Evolutionary conservation across 2,113 vertebrate species (phyloP).

Genomic region (Lamprotornis superbus): DNA sequence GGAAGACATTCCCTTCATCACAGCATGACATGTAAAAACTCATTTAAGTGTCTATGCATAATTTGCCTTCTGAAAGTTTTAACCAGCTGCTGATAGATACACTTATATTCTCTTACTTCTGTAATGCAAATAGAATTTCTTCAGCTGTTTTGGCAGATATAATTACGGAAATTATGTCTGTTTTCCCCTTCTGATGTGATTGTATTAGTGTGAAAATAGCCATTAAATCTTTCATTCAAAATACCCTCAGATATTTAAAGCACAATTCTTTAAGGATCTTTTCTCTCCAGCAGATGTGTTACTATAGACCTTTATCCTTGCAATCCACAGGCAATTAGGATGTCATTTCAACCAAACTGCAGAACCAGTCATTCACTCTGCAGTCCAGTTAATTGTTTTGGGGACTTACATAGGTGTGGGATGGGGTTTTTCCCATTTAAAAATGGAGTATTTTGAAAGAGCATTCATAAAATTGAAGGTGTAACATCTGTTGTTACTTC

Average conservation of each 20-base stretch:
- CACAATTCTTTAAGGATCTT: not conserved
- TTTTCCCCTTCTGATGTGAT: not conserved
- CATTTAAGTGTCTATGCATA: conserved; percentile 60
- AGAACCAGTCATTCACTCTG: not conserved
- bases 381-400: not conserved
- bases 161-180: conserved; percentile 3
- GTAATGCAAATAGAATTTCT: conserved; percentile 13
- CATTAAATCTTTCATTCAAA: conserved; percentile 16
- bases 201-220: conserved; percentile 7
- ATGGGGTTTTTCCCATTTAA: fast-evolving
- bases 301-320: not conserved
- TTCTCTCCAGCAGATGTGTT: not conserved
- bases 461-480: not conserved
- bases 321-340: not conserved
- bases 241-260: not conserved
- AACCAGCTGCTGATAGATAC: conserved; percentile 36
- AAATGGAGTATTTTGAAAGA: not conserved
- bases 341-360: not conserved
- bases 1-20: conserved; percentile 52
- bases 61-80: conserved; percentile 62
- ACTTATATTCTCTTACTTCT: not conserved
- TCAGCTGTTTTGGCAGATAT: not conserved
- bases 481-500: not conserved
- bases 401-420: not conserved
- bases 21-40: conserved; percentile 18